Percentiles rank a stretch among this genome's conserved stretches.
Evolutionary conservation across 2,113 vertebrate species (phyloP).

Genomic region (Pedetes capensis): DNA sequence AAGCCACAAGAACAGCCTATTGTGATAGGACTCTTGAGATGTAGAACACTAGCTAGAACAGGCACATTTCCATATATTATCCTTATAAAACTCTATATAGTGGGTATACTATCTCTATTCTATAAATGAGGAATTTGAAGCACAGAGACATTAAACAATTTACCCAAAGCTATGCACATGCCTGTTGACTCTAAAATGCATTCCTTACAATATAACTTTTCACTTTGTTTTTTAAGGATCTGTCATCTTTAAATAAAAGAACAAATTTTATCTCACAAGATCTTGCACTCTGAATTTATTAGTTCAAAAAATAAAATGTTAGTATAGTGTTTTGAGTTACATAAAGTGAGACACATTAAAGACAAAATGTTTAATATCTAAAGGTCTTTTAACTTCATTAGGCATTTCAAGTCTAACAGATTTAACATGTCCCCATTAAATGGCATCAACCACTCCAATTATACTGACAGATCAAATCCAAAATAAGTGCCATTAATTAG

Average conservation of each 20-base stretch:
- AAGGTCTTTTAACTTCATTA: constrained; percentile 17
- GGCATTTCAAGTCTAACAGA: neutral
- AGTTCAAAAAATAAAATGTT: constrained; percentile 30
- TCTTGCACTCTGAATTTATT: neutral
- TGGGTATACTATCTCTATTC: neutral
- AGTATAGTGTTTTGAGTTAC: neutral
- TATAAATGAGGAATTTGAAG: neutral
- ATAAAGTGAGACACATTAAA: constrained; percentile 25
- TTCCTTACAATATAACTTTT: neutral
- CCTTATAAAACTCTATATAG: neutral
- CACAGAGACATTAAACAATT: neutral
- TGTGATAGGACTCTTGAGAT: neutral
- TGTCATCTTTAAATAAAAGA: constrained; percentile 11
- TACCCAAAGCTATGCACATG: neutral
- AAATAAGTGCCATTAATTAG: constrained; percentile 18
- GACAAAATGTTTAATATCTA: constrained; percentile 46
- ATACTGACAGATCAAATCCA: neutral
- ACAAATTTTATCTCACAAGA: constrained; percentile 10
- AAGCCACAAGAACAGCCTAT: neutral
- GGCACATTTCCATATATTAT: neutral
- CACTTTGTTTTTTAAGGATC: neutral
- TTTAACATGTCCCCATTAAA: constrained; percentile 17
- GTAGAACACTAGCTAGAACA: neutral
- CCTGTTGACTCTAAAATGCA: neutral
- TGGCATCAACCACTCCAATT: neutral